Evolutionary conservation across 2,888 invertebrate species (phyloP).

Genomic region (Salticus scenicus): DNA sequence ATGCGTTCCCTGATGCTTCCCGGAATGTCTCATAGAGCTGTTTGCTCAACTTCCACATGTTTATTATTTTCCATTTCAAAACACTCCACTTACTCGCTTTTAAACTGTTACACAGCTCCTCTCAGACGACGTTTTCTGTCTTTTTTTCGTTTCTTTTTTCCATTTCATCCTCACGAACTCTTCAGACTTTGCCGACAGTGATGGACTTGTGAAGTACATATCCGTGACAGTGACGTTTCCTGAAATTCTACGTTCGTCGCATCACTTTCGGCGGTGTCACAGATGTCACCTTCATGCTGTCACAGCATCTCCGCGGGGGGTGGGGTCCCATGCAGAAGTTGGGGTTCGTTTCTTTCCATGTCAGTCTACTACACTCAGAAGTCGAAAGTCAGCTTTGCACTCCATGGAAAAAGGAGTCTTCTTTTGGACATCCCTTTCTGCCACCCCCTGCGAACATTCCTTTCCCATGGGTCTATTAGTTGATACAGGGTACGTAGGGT

Average conservation of each 20-base stretch:
- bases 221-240: conserved; percentile 29
- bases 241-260: background rate
- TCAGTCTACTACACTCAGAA: conserved; percentile 27
- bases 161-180: background rate
- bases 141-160: too few species aligned
- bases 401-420: conserved; percentile 7
- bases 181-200: conserved; percentile 8
- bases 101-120: background rate
- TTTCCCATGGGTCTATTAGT: conserved; percentile 69
- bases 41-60: background rate
- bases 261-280: conserved; percentile 35
- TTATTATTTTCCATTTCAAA: background rate
- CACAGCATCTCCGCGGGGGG: conserved; percentile 27
- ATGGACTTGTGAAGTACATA: conserved; percentile 13
- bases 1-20: too few species aligned
- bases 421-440: conserved; percentile 7
- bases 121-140: background rate
- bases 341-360: conserved; percentile 27
- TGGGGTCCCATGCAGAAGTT: conserved; percentile 22
- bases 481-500: background rate
- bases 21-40: background rate
- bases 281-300: conserved; percentile 58
- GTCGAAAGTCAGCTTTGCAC: conserved; percentile 16
- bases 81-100: background rate
- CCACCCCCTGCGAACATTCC: conserved; percentile 34